These are phyloP conservation scores for Pseudopleuronectes americanus DNA, from an alignment of 2,797 vertebrate species.

Conservation along the genomic window DNA sequence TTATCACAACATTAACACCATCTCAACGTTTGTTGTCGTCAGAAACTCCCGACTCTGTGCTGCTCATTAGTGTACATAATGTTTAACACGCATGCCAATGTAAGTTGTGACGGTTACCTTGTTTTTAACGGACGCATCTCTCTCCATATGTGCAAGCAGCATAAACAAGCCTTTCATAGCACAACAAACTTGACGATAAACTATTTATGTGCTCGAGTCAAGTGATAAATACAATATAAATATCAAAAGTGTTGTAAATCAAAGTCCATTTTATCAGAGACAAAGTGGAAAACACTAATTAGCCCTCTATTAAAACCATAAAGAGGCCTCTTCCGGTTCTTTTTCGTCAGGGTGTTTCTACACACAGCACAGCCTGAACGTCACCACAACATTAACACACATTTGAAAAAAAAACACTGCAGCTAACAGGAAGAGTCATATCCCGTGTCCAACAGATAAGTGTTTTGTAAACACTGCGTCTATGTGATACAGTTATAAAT, in stretches of 20 bases:
- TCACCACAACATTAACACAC: not conserved
- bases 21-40: no score
- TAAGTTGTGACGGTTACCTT: no score
- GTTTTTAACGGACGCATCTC: no score
- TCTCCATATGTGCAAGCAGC: no score
- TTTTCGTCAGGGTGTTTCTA: slow-evolving; percentile 9
- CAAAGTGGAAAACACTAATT: not conserved
- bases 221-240: not conserved
- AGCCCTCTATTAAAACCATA: not conserved
- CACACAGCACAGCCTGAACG: not conserved
- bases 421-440: slow-evolving; percentile 54
- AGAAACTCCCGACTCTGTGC: no score
- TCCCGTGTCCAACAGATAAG: slow-evolving; percentile 50
- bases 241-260: not conserved
- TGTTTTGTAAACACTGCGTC: slow-evolving; percentile 44
- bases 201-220: not conserved
- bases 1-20: no score
- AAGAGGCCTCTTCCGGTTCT: slow-evolving; percentile 29
- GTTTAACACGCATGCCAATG: no score
- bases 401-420: not conserved
- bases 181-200: no score
- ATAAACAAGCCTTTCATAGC: no score
- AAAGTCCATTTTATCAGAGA: not conserved
- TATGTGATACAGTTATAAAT: slow-evolving; percentile 24
- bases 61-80: no score